phyloP scores from a whole-genome alignment of 2,888 invertebrate species.

The Xylota sylvarum region DNA sequence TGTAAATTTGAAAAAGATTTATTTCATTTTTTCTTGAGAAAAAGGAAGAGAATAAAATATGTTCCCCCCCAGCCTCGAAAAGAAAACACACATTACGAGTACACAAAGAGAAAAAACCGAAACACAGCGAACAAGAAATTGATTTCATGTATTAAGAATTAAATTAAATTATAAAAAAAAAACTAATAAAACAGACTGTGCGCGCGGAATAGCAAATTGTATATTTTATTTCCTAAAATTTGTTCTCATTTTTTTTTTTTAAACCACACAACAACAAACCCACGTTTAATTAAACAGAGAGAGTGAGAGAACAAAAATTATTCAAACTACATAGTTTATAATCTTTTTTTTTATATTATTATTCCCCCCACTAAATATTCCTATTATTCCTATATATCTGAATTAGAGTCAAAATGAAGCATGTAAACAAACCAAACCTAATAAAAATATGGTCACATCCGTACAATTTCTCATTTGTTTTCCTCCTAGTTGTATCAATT shows the following conservation, averaged over 20 bases:
- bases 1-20: constrained; percentile 64
- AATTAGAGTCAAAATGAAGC: constrained; percentile 70
- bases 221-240: constrained; percentile 37
- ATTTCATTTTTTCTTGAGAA: constrained; percentile 52
- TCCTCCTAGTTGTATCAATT: not conserved
- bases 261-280: constrained; percentile 2
- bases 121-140: constrained; percentile 50
- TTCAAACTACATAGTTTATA: constrained; percentile 49
- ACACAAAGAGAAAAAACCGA: not conserved
- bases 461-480: constrained; percentile 35
- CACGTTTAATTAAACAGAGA: not conserved
- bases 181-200: constrained; percentile 53
- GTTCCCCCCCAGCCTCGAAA: constrained; percentile 39
- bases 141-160: constrained; percentile 49
- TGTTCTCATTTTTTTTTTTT: constrained; percentile 20
- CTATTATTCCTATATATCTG: constrained; percentile 55
- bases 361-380: constrained; percentile 2
- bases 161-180: constrained; percentile 33
- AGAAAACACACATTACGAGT: not conserved
- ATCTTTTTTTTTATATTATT: constrained; percentile 18
- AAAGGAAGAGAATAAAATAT: constrained; percentile 34
- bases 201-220: constrained; percentile 56
- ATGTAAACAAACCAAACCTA: constrained; percentile 48
- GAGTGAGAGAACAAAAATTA: constrained; percentile 39
- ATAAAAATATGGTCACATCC: constrained; percentile 34